Base-by-base conservation (phyloP, 2,888 invertebrate species). In the Chorisops tibialis region DNA sequence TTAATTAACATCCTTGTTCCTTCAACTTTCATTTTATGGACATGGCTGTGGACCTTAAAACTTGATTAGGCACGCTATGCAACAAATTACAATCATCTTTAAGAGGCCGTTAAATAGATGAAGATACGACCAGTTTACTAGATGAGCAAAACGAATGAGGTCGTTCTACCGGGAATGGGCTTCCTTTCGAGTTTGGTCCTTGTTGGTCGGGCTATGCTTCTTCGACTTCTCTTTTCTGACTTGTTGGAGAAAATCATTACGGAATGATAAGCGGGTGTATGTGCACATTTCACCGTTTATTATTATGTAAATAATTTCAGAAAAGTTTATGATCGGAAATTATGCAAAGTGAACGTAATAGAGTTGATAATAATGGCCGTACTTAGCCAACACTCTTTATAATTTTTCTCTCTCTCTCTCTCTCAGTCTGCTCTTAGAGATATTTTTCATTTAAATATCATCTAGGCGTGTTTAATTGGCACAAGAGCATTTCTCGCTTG, bases 21-120 rank as follows among this genome's bases (percentile, higher is more conserved):
- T 43, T 56, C 43, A 43, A 56, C 24, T 30, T 43, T 7, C 56
- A 43, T 43, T 56, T 56, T 56, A 56, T 56, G 56, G 56, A 56
- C 56, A 56, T 56, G 43, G 56, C 45, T 56, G 56, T 14, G 56
- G 45, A 45, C 56, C 56, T 56, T 43, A 56, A 56, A 56, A 56
- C 45, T 45, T 56, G 56, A 56, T 56, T 56, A 56, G 56, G 56
- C 56, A 56, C 56, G 56, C 18, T 43, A 56, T 45, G 56, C 56
- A 56, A 56, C 56, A 56, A 56, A 56, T 56, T 56, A 56, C 56
- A 56, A 56, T 56, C 56, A 56, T 56, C 43, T 45, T 30, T 35
- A 18, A 30, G 45, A 30, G 16, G 45, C 22, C 39, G 22, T 41
- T 30, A 24, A 56, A 56, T 45, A 56, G 56, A 56, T 56, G 45